A percentile compares a stretch with the other conserved stretches of the same genome.
Evolutionary conservation across 1,140 invertebrate genomes (phyloP).

Genomic region (Agrypnia vestita): DNA sequence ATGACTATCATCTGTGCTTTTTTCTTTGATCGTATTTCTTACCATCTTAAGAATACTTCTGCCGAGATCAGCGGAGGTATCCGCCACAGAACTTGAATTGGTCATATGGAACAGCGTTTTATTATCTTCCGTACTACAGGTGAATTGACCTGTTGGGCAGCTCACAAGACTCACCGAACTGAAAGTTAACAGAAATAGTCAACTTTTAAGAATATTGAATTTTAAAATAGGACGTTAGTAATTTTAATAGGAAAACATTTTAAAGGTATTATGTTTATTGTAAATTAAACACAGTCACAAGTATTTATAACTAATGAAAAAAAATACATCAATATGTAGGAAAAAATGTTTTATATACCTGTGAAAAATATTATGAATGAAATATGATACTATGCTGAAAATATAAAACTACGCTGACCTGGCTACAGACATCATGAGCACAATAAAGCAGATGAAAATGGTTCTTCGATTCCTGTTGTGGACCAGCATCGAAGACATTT

Average conservation of each 20-base stretch:
- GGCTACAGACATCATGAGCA: conserved; percentile 82
- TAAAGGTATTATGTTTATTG: too few species aligned
- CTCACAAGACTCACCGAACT: conserved; percentile 69
- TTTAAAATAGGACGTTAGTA: too few species aligned
- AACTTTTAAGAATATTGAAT: too few species aligned
- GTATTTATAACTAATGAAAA: too few species aligned
- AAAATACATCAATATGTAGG: too few species aligned
- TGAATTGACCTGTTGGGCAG: conserved; percentile 61
- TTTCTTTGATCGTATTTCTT: conserved; percentile 9
- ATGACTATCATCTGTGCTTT: not conserved
- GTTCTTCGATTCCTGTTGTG: conserved; percentile 81
- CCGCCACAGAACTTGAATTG: not conserved
- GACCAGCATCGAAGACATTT: conserved; percentile 82
- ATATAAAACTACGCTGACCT: conserved; percentile 66
- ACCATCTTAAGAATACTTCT: conserved; percentile 8
- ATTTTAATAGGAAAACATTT: too few species aligned
- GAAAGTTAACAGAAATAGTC: conserved; percentile 59
- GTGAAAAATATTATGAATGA: too few species aligned
- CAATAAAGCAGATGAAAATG: conserved; percentile 85
- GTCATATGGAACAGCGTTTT: not conserved
- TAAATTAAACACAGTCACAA: too few species aligned
- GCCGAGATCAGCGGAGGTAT: not conserved
- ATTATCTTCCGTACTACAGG: not conserved
- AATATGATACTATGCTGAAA: too few species aligned
- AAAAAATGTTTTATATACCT: too few species aligned